Conservation (phyloP, 2,797 vertebrate genomes). For the Pantherophis alleghaniensis region DNA sequence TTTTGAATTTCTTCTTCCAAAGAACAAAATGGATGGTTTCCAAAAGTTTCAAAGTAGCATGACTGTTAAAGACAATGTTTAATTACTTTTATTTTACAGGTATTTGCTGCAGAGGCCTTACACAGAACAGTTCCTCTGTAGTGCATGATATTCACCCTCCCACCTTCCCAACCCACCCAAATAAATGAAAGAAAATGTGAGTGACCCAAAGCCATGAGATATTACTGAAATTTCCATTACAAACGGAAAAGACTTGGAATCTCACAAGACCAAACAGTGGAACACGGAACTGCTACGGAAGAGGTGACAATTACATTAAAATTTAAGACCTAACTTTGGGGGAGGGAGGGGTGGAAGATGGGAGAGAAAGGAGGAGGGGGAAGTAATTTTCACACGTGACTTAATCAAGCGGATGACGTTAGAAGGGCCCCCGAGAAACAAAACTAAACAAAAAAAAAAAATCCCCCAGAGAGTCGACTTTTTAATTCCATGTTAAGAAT, state of each 20-base stretch:
- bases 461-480: constrained; percentile 2
- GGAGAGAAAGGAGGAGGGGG: not conserved
- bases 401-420: constrained; percentile 50
- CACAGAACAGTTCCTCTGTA: constrained; percentile 49
- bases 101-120: constrained; percentile 24
- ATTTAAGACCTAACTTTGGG: constrained; percentile 43
- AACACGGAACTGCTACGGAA: constrained; percentile 50
- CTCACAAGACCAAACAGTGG: constrained; percentile 45
- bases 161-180: not conserved
- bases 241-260: constrained; percentile 42
- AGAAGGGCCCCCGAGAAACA: constrained; percentile 52
- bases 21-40: not conserved
- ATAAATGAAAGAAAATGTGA: constrained; percentile 11
- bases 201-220: constrained; percentile 37
- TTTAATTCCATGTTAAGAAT: constrained; percentile 62
- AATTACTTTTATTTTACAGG: constrained; percentile 14
- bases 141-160: constrained; percentile 46
- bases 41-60: constrained; percentile 16
- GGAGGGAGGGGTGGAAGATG: not conserved
- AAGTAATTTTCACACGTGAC: constrained; percentile 44
- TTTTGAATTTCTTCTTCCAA: not conserved
- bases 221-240: constrained; percentile 46
- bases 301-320: constrained; percentile 58
- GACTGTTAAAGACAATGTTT: not conserved
- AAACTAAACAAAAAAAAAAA: constrained; percentile 10